Conservation (phyloP, 1,140 invertebrate genomes). For the Sinonovacula constricta region DNA sequence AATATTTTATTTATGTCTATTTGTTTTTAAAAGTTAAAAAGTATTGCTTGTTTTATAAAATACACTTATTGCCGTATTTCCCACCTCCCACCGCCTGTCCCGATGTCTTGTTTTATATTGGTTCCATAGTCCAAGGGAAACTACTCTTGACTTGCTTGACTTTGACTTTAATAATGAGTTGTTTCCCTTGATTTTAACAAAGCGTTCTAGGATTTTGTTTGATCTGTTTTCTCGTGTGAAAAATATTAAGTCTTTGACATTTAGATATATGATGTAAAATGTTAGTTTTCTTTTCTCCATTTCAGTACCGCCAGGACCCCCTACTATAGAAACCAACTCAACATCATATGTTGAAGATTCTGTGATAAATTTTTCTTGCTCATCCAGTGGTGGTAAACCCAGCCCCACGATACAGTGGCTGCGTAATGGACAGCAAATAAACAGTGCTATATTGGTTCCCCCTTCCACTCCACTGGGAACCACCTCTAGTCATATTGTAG, state of each 20-base stretch:
- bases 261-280: not conserved
- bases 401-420: conserved; percentile 61
- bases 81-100: no score
- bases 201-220: not conserved
- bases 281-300: not conserved
- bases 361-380: conserved; percentile 58
- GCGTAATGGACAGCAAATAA: conserved; percentile 59
- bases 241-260: not conserved
- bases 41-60: no score
- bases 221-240: not conserved
- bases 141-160: not conserved
- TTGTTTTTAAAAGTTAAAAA: no score
- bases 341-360: conserved; percentile 51
- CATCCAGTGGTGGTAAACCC: conserved; percentile 62
- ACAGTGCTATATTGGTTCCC: conserved; percentile 39
- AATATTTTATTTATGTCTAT: no score
- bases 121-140: not conserved
- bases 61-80: no score
- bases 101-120: not conserved
- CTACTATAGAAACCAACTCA: conserved; percentile 28
- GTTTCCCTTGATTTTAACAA: not conserved
- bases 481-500: conserved; percentile 43
- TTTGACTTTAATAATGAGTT: not conserved
- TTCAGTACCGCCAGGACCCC: conserved; percentile 42
- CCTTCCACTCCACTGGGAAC: conserved; percentile 19